Percentiles rank a stretch among this genome's conserved stretches.
phyloP scores from a whole-genome alignment of 2,113 vertebrate species.

The Desmodus rotundus region DNA sequence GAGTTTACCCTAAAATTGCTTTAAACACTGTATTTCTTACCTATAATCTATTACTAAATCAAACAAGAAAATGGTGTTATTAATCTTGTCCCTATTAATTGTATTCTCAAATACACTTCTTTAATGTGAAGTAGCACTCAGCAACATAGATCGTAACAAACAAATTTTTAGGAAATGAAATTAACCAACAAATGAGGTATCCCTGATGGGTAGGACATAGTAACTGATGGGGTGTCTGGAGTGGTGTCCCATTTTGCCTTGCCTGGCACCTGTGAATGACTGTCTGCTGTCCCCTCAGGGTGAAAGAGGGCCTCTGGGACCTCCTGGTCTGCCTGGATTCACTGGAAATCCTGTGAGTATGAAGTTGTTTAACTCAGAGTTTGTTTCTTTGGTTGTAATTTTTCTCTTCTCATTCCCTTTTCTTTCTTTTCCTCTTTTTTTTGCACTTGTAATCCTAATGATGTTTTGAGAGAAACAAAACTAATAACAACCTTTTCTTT shows the following conservation, averaged over 20 bases:
- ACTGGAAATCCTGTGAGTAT: conserved; percentile 89
- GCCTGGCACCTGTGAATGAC: not conserved
- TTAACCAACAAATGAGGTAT: rapidly evolving
- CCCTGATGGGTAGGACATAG: not conserved
- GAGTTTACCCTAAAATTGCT: not conserved
- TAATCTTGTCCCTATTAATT: not conserved
- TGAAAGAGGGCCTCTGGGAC: conserved; percentile 88
- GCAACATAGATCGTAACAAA: rapidly evolving
- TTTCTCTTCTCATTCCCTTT: not conserved
- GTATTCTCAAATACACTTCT: not conserved
- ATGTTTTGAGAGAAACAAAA: not conserved
- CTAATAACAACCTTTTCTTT: conserved; percentile 54
- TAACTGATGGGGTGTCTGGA: rapidly evolving
- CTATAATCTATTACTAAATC: not conserved
- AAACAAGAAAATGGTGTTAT: rapidly evolving
- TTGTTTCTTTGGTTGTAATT: not conserved
- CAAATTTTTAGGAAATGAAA: not conserved
- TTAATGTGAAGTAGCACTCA: rapidly evolving
- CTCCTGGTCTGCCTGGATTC: conserved; percentile 86
- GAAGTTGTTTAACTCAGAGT: not conserved
- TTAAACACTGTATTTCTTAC: not conserved
- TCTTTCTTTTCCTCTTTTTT: not conserved
- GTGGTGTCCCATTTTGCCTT: rapidly evolving
- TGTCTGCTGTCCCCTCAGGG: conserved; percentile 83
- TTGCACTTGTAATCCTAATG: not conserved